These are phyloP conservation scores for Manis crassicaudata DNA, from an alignment of 2,797 vertebrate species.

Conservation along the genomic window DNA sequence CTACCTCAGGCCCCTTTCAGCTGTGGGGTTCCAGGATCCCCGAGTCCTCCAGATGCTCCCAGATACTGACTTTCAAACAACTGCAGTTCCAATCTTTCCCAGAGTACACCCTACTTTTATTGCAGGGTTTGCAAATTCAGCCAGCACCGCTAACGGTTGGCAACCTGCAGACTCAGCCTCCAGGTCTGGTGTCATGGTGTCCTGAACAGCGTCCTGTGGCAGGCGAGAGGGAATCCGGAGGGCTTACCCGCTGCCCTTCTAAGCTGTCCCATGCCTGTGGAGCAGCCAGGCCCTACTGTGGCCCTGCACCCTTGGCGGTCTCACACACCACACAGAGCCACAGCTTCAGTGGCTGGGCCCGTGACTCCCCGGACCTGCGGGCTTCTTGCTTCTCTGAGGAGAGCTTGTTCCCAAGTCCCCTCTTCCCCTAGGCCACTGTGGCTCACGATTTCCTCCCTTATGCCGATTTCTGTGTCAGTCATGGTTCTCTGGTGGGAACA, in stretches of 20 bases:
- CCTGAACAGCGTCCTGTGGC: too few species aligned
- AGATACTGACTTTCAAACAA: neutral
- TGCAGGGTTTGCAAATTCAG: neutral
- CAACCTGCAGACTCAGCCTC: neutral
- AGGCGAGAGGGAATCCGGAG: neutral
- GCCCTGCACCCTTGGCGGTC: neutral
- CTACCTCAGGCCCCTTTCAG: neutral
- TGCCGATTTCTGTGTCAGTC: neutral
- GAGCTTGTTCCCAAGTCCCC: neutral
- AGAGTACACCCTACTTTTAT: rapidly evolving
- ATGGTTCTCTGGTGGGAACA: neutral
- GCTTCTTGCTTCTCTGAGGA: neutral
- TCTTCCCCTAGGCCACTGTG: neutral
- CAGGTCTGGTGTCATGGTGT: neutral
- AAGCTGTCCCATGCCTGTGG: rapidly evolving
- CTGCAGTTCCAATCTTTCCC: neutral
- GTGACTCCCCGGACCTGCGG: too few species aligned
- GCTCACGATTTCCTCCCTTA: neutral
- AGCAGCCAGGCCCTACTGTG: too few species aligned
- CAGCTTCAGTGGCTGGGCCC: rapidly evolving
- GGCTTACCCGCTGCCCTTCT: neutral
- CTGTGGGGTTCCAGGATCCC: neutral
- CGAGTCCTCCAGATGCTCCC: neutral
- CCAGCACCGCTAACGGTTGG: rapidly evolving
- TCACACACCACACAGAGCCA: neutral